Conservation (phyloP, 2,113 vertebrate species). For the Atherinomorus stipes region DNA sequence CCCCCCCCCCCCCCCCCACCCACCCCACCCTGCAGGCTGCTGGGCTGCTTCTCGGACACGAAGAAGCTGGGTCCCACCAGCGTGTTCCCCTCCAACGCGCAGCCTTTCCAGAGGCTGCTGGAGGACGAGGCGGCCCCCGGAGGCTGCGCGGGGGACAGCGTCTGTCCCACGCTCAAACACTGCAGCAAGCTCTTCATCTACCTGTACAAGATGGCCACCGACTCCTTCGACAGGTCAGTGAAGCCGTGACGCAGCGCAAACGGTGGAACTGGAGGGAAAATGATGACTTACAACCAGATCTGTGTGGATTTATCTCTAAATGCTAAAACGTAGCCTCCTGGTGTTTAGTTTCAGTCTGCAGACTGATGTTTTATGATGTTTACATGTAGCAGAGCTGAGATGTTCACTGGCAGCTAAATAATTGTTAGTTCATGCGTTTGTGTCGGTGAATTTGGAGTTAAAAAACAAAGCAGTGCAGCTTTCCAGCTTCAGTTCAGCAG, state of each 20-base stretch:
- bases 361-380: no score
- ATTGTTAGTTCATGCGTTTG: neutral
- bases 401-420: no score
- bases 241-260: no score
- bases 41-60: conserved; percentile 95
- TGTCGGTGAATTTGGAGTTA: no score
- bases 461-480: neutral
- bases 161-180: conserved; percentile 91
- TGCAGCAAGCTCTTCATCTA: conserved; percentile 99
- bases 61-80: conserved; percentile 90
- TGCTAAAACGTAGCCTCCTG: no score
- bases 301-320: no score
- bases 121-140: conserved; percentile 88
- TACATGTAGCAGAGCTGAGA: no score
- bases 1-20: no score
- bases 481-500: neutral
- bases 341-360: no score
- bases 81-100: conserved; percentile 92
- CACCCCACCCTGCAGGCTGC: conserved; percentile 78
- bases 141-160: conserved; percentile 83
- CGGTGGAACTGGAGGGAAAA: no score
- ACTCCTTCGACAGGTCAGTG: conserved; percentile 97
- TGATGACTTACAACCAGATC: no score
- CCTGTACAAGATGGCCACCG: conserved; percentile 97
- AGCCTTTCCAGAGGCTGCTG: conserved; percentile 94